Percentiles rank a stretch among this genome's conserved stretches.
Conservation (phyloP, 2,113 vertebrate genomes). For the Neodontobutis hainanensis region DNA sequence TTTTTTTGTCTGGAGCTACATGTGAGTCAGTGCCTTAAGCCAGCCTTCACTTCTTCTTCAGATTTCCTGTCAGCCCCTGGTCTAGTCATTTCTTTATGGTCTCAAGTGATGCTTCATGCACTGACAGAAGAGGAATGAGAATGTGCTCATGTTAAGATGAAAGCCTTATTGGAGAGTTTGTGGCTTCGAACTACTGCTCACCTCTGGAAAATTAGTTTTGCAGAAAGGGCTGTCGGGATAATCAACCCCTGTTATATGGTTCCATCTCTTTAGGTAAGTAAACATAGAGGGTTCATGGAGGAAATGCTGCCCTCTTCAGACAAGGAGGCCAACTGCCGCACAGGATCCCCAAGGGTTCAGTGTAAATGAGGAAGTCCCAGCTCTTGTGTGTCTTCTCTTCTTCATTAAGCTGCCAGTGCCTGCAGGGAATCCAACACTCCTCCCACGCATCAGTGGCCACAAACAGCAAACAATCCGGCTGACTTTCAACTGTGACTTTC, state of each 20-base stretch:
- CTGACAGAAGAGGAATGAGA: no score
- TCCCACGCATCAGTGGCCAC: conserved; percentile 60
- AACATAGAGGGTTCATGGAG: conserved; percentile 16
- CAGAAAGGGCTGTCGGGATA: conserved; percentile 36
- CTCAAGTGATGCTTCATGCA: no score
- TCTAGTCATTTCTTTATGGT: no score
- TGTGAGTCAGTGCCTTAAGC: no score
- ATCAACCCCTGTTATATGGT: conserved; percentile 50
- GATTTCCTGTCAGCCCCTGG: no score
- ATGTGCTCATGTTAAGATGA: no score
- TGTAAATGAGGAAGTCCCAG: conserved; percentile 56
- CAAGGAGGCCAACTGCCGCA: conserved; percentile 53
- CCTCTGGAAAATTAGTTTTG: conserved; percentile 35
- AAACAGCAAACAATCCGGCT: conserved; percentile 72
- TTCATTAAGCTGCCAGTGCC: conserved; percentile 67
- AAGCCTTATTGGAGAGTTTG: no score
- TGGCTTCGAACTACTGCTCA: not conserved
- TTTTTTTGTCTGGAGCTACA: no score
- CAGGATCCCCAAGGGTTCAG: conserved; percentile 18
- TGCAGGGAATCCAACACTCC: conserved; percentile 64
- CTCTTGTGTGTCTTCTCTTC: conserved; percentile 55
- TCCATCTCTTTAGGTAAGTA: conserved; percentile 49
- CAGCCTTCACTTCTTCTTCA: no score
- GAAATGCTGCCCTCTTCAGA: conserved; percentile 61
- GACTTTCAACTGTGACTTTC: conserved; percentile 76